Base-by-base conservation (phyloP, 1,140 invertebrate genomes). In the Anagrus nilaparvatae region DNA sequence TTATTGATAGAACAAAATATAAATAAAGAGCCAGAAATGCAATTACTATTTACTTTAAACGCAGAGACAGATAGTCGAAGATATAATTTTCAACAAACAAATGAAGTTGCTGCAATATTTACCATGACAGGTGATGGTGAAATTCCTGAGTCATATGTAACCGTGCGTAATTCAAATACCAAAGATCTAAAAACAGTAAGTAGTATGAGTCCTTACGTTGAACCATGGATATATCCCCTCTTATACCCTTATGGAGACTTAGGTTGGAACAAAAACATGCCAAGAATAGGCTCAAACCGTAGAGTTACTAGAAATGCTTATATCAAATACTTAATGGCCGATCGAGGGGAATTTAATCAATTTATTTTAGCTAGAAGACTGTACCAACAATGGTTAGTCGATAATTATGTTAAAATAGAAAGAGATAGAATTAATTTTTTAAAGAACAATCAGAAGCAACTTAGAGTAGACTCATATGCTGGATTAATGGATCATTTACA, bases 401-500 rank as follows among this genome's bases (percentile, higher is more conserved):
- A 39, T 13, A 39, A 7, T 27, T 39, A 39, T 10, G 23, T 39
- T 4, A 39, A 39, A 16, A 14, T 39, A 7, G 24, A 39, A 39
- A 39, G 9, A 28, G 37, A 39, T 16, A 4, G 37, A 27, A 39
- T 39, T 3, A 18, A 39, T 8, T 39, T 1, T 17, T 27, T 12
- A 5, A 24, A 25, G 12, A 24, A 4, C 3, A 33, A 48, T 34
- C 36, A 44, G 29, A 40, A 23, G 17, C 2, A 45, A 29, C 24
- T 48, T 5, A 25, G 46, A 5, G 46, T 28, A 7, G 35, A 48
- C 4, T 14, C 13, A 25, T 45, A 48, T n/a, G 5, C 27, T 3
- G 20, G 38, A 9, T 17, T 45, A 13, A 21, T 36, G 19, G 42
- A 45, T 45, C 18, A 34, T 8, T 29, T 45, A 8, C 13, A 40